A percentile compares a stretch with the other conserved stretches of the same genome.
phyloP scores from a whole-genome alignment of 2,888 invertebrate genomes.

The Heterodera filipjevi region DNA sequence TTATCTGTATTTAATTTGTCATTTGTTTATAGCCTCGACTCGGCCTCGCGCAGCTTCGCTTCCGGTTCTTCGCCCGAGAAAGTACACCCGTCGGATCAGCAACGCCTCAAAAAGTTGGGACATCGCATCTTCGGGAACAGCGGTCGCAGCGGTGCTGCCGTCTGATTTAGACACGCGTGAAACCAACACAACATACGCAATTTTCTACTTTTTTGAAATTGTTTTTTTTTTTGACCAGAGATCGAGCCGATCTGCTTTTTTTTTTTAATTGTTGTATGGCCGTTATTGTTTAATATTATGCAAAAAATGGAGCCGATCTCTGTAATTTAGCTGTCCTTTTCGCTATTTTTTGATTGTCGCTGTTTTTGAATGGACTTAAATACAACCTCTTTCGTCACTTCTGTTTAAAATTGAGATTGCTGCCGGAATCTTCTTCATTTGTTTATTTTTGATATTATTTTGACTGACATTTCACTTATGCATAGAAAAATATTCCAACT shows the following conservation, averaged over 20 bases:
- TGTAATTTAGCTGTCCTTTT: too few relatives aligned
- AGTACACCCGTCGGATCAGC: background rate
- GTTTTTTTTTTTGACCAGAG: too few relatives aligned
- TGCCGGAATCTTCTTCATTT: background rate
- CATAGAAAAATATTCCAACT: background rate
- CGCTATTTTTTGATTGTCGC: too few relatives aligned
- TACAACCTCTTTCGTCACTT: background rate
- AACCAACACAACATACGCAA: background rate
- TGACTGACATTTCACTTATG: background rate
- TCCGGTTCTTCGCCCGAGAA: conserved; percentile 8
- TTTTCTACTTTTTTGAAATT: too few relatives aligned
- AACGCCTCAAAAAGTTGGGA: conserved; percentile 6
- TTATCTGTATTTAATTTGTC: background rate
- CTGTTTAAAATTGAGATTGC: background rate
- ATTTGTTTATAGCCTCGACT: background rate
- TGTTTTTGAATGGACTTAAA: too few relatives aligned
- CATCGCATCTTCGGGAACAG: background rate
- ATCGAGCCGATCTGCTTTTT: too few relatives aligned
- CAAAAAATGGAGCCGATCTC: too few relatives aligned
- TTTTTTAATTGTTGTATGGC: too few relatives aligned
- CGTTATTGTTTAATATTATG: too few relatives aligned
- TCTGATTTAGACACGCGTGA: too few relatives aligned
- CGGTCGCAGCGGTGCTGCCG: background rate
- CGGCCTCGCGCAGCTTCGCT: background rate
- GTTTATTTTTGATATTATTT: background rate